Evolutionary conservation across 2,113 vertebrate species (phyloP).

Genomic region (Macquaria australasica): DNA sequence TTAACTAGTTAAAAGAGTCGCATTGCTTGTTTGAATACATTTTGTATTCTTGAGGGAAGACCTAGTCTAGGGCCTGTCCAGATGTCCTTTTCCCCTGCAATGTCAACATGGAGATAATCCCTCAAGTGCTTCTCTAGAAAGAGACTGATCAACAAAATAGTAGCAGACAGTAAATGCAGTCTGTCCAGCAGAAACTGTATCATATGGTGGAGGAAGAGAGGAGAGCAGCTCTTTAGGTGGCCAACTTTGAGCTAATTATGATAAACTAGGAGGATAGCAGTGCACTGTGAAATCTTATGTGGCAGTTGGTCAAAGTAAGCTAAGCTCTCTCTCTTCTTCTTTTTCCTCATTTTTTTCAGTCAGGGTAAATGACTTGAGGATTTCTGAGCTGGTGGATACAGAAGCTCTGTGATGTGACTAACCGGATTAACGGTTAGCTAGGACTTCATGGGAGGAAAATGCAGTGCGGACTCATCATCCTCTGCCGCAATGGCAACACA

Average conservation of each 20-base stretch:
- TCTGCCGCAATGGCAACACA: slow-evolving; percentile 33
- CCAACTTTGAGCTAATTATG: slow-evolving; percentile 68
- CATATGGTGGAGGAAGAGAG: slow-evolving; percentile 11
- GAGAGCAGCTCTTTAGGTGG: slow-evolving; percentile 19
- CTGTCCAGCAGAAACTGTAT: slow-evolving; percentile 7
- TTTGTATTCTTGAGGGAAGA: no score
- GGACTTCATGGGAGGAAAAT: slow-evolving; percentile 55
- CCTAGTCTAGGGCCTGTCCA: neutral
- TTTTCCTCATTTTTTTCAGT: slow-evolving; percentile 39
- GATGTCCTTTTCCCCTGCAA: neutral
- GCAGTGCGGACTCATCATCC: slow-evolving; percentile 39
- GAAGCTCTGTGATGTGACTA: slow-evolving; percentile 80
- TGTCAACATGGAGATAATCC: slow-evolving; percentile 13
- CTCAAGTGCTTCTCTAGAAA: neutral
- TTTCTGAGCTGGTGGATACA: slow-evolving; percentile 74
- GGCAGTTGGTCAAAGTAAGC: slow-evolving; percentile 69
- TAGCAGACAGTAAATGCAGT: neutral
- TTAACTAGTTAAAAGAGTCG: no score
- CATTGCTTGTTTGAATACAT: no score
- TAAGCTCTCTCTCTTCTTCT: slow-evolving; percentile 55
- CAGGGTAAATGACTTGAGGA: slow-evolving; percentile 75
- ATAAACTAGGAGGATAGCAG: slow-evolving; percentile 39
- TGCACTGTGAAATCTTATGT: slow-evolving; percentile 76
- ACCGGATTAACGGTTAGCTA: slow-evolving; percentile 74
- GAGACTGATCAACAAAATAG: slow-evolving; percentile 14